Base-by-base conservation (phyloP, 1,140 invertebrate species). In the Calephelis nemesis region DNA sequence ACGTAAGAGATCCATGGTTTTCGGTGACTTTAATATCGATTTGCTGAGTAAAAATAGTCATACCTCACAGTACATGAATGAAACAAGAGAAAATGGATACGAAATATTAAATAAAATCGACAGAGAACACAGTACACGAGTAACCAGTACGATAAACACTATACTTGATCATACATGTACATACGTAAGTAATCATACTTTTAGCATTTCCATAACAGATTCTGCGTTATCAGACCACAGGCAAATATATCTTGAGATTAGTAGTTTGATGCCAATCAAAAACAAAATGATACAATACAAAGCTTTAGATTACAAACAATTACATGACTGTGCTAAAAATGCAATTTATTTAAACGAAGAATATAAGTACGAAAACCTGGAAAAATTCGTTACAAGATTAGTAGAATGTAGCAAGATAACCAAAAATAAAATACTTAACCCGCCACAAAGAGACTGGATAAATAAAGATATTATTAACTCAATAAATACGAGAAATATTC, bases 11-110 rank as follows among this genome's bases (percentile, higher is more conserved):
- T 9, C 72, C 4, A 13, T 79, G 4, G 62, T 75, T 4, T 73
- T 79, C 42, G 77, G 73, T 7, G 75, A 79, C 50, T 76, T 77
- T 15, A 77, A 80, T 64, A 47, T 76, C 1, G 73, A 80, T 45
- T 40, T 80, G 12, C 40, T 80, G 0, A 67, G 19, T 15, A 67
- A 47, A 9, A 45, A 78, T 5, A 66, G 5, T 8, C 30, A 30
- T 30, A 30, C 30, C 30, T 68, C 15, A 12, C 1, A 66, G 62
- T 78, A 72, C 48, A 1, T 64, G 42, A 42, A 69, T 12, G 50
- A 48, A 52, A 45, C 75, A n/a, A 65, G 74, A 49, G 76, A 76
- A 67, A 45, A 7, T 47, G 76, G 74, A 13, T 75, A 74, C 42
- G 50, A 62, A 62, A 69, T 81, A 19, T 7, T 81, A 30, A 81